These are phyloP conservation scores for Drosophila nikananu DNA, from an alignment of 1,140 invertebrate genomes.

Conservation along the genomic window DNA sequence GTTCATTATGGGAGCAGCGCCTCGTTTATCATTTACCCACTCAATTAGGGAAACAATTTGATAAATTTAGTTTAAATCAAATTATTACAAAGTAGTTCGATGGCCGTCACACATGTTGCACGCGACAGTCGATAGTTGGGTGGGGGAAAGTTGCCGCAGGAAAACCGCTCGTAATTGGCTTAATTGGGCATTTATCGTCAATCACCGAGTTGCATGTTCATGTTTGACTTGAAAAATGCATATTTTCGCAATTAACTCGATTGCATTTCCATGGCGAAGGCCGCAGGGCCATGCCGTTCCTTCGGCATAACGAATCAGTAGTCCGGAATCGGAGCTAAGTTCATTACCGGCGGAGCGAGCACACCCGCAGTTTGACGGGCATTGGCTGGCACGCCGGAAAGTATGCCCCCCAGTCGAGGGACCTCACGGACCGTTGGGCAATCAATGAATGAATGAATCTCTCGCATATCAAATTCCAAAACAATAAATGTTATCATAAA, in stretches of 20 bases:
- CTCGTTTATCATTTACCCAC: slow-evolving; percentile 36
- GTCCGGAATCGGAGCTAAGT: slow-evolving; percentile 22
- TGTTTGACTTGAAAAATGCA: slow-evolving; percentile 52
- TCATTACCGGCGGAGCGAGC: slow-evolving; percentile 24
- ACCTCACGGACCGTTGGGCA: slow-evolving; percentile 21
- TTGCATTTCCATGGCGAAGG: slow-evolving; percentile 64
- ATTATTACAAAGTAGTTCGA: slow-evolving; percentile 42
- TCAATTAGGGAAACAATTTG: slow-evolving; percentile 49
- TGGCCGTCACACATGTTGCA: slow-evolving; percentile 41
- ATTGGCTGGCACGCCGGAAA: slow-evolving; percentile 25
- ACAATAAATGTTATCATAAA: slow-evolving; percentile 60
- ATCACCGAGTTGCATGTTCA: slow-evolving; percentile 50
- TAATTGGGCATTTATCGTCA: slow-evolving; percentile 79
- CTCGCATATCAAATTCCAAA: slow-evolving; percentile 25
- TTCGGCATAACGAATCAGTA: slow-evolving; percentile 2
- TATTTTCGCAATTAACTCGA: slow-evolving; percentile 70
- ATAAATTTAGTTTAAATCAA: slow-evolving; percentile 49
- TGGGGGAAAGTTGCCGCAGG: slow-evolving; percentile 14
- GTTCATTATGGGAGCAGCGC: slow-evolving; percentile 25
- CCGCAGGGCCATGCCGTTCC: slow-evolving; percentile 6
- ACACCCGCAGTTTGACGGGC: slow-evolving; percentile 6
- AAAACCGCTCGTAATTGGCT: slow-evolving; percentile 62
- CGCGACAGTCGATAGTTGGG: slow-evolving; percentile 17
- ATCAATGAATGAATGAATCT: slow-evolving; percentile 36
- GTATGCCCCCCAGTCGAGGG: background rate